phyloP scores from a whole-genome alignment of 2,113 vertebrate genomes.

The Pygoscelis adeliae region DNA sequence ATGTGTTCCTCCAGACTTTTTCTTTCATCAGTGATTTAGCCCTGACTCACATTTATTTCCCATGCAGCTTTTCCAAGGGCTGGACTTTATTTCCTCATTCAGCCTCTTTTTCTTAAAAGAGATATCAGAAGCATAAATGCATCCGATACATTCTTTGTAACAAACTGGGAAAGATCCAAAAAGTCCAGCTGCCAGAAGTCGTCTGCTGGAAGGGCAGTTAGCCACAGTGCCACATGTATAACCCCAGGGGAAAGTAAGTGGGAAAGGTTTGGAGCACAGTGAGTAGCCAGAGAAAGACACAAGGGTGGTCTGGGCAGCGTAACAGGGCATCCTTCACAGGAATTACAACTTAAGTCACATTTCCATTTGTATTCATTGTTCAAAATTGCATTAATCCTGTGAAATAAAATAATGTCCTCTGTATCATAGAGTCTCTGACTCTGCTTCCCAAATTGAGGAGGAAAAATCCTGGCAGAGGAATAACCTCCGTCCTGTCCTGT shows the following conservation, averaged over 20 bases:
- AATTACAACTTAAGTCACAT: neutral
- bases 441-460: neutral
- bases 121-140: neutral
- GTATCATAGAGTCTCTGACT: neutral
- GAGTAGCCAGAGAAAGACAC: neutral
- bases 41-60: neutral
- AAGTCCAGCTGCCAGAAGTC: neutral
- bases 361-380: neutral
- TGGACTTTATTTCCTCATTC: neutral
- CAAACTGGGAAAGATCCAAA: neutral
- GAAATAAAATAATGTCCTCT: neutral
- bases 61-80: neutral
- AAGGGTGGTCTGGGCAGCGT: neutral
- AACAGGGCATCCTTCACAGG: neutral
- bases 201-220: neutral
- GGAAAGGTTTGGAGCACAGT: neutral
- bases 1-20: neutral
- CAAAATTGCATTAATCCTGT: neutral
- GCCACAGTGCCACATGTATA: neutral
- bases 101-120: neutral
- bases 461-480: neutral
- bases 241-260: neutral
- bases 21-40: neutral
- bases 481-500: neutral
- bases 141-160: neutral